Conservation (phyloP, 2,888 invertebrate genomes). For the Dorcus parallelipipedus region DNA sequence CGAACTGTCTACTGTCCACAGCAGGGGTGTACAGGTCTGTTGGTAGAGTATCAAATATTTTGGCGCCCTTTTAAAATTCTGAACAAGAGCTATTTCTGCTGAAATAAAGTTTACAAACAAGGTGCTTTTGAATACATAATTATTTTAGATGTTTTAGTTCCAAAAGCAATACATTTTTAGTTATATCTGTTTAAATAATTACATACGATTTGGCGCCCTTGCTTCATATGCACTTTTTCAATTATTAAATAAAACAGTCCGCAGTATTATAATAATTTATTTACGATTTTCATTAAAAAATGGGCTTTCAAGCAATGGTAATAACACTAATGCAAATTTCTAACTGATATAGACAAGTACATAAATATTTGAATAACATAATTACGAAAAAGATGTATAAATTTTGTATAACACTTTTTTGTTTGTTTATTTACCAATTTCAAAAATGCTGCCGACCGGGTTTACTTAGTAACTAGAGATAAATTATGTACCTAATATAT, state of each 20-base stretch:
- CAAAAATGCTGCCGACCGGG: slow-evolving; percentile 37
- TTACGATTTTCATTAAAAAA: slow-evolving; percentile 50
- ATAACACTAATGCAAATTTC: slow-evolving; percentile 50
- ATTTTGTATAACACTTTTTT: slow-evolving; percentile 35
- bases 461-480: slow-evolving; percentile 35
- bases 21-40: too few relatives aligned
- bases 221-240: too few relatives aligned
- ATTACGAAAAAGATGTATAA: slow-evolving; percentile 43
- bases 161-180: too few relatives aligned
- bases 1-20: too few relatives aligned
- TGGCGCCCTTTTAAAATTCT: too few relatives aligned
- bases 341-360: slow-evolving; percentile 46
- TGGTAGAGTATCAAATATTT: too few relatives aligned
- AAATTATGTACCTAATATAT: slow-evolving; percentile 36
- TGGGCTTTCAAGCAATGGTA: slow-evolving; percentile 50
- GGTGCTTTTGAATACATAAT: too few relatives aligned
- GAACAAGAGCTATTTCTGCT: too few relatives aligned
- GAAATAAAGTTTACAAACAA: too few relatives aligned
- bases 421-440: slow-evolving; percentile 23
- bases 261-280: slow-evolving; percentile 40
- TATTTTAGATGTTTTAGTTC: too few relatives aligned
- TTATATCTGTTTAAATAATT: too few relatives aligned
- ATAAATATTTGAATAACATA: slow-evolving; percentile 44
- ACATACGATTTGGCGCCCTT: too few relatives aligned
- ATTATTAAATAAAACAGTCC: not conserved